These are phyloP conservation scores for Ceuthmochares aereus DNA, from an alignment of 2,113 vertebrate genomes.

Conservation along the genomic window DNA sequence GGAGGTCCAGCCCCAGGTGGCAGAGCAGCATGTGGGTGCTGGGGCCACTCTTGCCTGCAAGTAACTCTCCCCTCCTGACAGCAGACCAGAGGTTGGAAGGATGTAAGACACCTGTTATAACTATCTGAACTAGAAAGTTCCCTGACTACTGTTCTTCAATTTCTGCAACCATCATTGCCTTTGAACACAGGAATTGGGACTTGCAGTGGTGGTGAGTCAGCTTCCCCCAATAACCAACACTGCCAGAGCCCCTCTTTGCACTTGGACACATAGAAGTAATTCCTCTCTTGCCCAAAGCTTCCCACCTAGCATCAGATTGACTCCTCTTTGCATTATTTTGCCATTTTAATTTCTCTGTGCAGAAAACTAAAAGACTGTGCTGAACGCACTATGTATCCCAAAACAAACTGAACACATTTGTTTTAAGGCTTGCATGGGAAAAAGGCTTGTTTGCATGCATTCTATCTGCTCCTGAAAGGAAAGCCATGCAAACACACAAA, in stretches of 20 bases:
- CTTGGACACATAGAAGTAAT: not conserved
- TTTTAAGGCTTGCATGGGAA: not conserved
- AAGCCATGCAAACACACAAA: not conserved
- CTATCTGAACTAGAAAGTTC: not conserved
- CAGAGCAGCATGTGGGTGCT: not conserved
- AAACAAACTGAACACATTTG: accelerated
- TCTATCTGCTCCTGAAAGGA: not conserved
- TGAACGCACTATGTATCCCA: not conserved
- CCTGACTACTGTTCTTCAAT: not conserved
- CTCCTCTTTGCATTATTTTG: not conserved
- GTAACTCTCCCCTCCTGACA: not conserved
- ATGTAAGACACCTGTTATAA: not conserved
- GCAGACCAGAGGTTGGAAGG: not conserved
- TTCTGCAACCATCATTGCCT: not conserved
- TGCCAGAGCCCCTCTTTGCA: not conserved
- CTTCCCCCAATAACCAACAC: not conserved
- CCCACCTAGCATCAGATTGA: not conserved
- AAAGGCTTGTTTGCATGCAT: not conserved
- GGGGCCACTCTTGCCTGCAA: not conserved
- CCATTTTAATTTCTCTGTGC: not conserved
- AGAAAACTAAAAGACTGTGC: not conserved
- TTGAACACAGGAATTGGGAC: accelerated
- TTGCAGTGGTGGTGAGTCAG: not conserved
- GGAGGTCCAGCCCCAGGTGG: not conserved
- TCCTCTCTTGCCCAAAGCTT: not conserved